Evolutionary conservation across 2,888 invertebrate species (phyloP), one percentile per base, ranked within the genome.

Genomic region (Tryphoninae sp.): DNA sequence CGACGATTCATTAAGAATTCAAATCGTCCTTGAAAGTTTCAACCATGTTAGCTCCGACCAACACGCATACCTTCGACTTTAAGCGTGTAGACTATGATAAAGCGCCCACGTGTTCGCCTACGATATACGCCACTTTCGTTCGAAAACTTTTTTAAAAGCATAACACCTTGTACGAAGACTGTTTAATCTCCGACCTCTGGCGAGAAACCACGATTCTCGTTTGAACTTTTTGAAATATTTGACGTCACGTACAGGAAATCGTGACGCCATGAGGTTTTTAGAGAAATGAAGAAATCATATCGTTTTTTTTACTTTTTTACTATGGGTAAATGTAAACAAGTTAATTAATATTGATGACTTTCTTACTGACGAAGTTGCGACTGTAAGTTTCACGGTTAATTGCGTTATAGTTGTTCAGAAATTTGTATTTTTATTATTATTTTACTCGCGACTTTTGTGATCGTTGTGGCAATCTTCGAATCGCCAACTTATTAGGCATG

Each of bases 1-100:
- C 75, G 68, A 72, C 86, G 84, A 84, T 85, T 89, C 86, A 89
- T 89, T 89, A 88, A 86, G 81, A 85, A 89, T 89, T 88, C 88
- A 88, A 81, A 55, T 84, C 87, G 86, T 86, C 89, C 87, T 88
- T 88, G 86, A 82, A 77, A 82, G 74, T 79, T n/a, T 62, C 71
- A 82, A 74, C 83, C 83, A 84, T 84, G 80, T 81, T 84, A 77
- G 49, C 67, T 73, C 58, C 42, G 22, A 9, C 59, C 65, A 59
- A 23, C 69, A 59, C 58, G 8, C 23, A 51, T 69, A 53, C 82
- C 71, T 76, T 79, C 72, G 68, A 61, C 71, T 16, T 74, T 16
- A 1, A 65, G 42, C 53, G 42, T 64, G 64, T 74, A 67, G 7
- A 55, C 74, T 78, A 71, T 59, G 55, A 23, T 59, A 40, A 23